A percentile compares a stretch with the other conserved stretches of the same genome.
Evolutionary conservation across 1,140 invertebrate species (phyloP).

Genomic region (Heliothis virescens): DNA sequence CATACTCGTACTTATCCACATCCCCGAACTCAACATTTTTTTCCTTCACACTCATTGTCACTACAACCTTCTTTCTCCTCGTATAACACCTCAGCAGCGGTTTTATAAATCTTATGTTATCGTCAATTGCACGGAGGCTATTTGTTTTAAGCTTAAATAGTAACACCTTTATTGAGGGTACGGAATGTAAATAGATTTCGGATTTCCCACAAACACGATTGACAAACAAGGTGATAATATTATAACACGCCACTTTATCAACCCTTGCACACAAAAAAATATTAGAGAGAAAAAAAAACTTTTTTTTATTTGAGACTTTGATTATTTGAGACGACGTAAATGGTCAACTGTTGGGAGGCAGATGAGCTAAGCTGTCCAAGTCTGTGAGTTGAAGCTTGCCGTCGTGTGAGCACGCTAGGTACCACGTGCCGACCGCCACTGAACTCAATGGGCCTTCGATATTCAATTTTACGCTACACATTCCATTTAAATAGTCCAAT

Average conservation of each 20-base stretch:
- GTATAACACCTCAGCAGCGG: constrained; percentile 66
- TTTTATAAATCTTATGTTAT: constrained; percentile 68
- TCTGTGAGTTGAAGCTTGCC: not conserved
- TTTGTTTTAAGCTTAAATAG: constrained; percentile 68
- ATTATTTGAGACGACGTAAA: constrained; percentile 27
- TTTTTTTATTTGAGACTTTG: not conserved
- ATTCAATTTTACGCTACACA: constrained; percentile 37
- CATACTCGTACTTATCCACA: constrained; percentile 81
- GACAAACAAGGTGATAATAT: constrained; percentile 67
- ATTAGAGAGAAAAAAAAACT: not conserved
- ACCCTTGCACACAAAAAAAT: not conserved
- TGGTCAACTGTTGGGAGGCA: constrained; percentile 10
- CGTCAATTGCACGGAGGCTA: constrained; percentile 58
- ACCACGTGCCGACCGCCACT: constrained; percentile 6
- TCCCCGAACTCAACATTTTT: constrained; percentile 80
- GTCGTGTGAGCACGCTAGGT: not conserved
- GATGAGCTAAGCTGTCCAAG: not conserved
- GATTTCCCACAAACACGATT: constrained; percentile 76
- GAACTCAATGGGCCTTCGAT: constrained; percentile 34
- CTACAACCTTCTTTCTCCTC: constrained; percentile 55
- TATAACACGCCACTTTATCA: constrained; percentile 30
- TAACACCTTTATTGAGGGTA: constrained; percentile 70
- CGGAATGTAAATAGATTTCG: constrained; percentile 64
- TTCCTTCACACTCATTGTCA: constrained; percentile 66
- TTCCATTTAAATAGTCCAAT: constrained; percentile 46